Base-by-base conservation (phyloP, 2,888 invertebrate species). In the Crocallis elinguaria region DNA sequence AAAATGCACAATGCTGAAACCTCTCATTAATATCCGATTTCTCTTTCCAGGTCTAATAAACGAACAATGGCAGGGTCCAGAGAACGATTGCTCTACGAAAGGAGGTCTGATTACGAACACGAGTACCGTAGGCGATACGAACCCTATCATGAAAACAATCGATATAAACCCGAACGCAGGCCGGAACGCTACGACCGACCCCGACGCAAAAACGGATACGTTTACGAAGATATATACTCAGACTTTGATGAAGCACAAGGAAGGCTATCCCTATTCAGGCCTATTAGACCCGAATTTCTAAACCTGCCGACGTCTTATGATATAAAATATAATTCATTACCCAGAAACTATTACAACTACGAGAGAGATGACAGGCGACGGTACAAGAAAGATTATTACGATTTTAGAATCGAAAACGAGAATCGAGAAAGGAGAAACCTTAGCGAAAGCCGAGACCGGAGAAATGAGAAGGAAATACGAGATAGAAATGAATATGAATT, bases 171-270 rank as follows among this genome's bases (percentile, higher is more conserved):
- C 12, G 64, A 66, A 1, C 19, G 43, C 9, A 57, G 57, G 33
- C 25, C 42, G 21, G 43, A 86, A 27, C 67, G 66, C 32, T 64
- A 67, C 49, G 75, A 76, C 17, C 70, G 79, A 60, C 85, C 86
- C 5, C 75, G 80, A 68, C 73, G 90, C 30, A 89, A 84, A 64
- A 90, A 91, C 52, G 91, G 91, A 1, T 91, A 86, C 61, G 90
- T 92, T 9, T 91, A 86, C 63, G 92, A 92, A 78, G 92, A 92
- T 60, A 89, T 92, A 29, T 92, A 92, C 57, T 90, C 90, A 16
- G 90, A 91, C 61, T 91, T 88, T 61, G 91, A 91, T 41, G 91
- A 90, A 71, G 88, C 89, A 4, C 91, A 91, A 71, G 91, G 90
- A 2, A 73, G 86, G 1, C 51, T 92, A 13, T 92, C 92, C 3